Evolutionary conservation across 92 coral and sea anemone genomes (phyloP), one percentile per base, ranked within the genome.

Genomic region (Epizoanthus ramosus): DNA sequence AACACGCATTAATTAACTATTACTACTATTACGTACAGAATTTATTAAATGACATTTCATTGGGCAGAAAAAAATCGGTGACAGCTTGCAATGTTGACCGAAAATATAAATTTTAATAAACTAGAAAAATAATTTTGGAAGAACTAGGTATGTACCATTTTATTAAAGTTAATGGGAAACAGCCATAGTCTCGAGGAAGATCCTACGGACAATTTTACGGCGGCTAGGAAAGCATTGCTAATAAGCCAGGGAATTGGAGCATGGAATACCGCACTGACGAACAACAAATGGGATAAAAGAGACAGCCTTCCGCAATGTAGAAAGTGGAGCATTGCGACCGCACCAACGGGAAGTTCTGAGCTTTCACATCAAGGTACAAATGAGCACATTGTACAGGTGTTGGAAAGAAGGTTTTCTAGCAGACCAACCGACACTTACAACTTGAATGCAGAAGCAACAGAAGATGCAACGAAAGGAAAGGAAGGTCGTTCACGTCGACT

Each of bases 161-260:
- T 1, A 50, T 2, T 50, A 9, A 50, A 15, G 19, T 21, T 15
- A 12, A 69, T 69, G 74, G 74, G 74, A 69, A 69, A 39, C 74
- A 69, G 47, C 45, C 74, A 69, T 39, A 69, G 74, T 35, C 6
- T 35, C 6, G 37, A 69, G 18, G 47, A 69, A 69, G 53, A 37
- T 15, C 35, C 74, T n/a, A 28, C 74, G 41, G n/a, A 10, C 4
- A 52, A 54, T 69, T 37, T 69, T 41, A 9, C 21, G 54, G 74
- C 74, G 47, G 74, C 74, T 17, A 52, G 35, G 53, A 69, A 52
- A 69, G 74, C 74, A 10, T 69, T 69, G 74, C 35, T 35, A 13
- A 37, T 69, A 25, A 69, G 74, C 21, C 74, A 41, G 53, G 74
- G 74, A 9, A 69, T 69, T 8, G 53, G 47, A 52, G 74, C 74